A percentile compares a stretch with the other conserved stretches of the same genome.
Evolutionary conservation across 2,888 invertebrate genomes (phyloP).

Genomic region (Saturnia japonica): DNA sequence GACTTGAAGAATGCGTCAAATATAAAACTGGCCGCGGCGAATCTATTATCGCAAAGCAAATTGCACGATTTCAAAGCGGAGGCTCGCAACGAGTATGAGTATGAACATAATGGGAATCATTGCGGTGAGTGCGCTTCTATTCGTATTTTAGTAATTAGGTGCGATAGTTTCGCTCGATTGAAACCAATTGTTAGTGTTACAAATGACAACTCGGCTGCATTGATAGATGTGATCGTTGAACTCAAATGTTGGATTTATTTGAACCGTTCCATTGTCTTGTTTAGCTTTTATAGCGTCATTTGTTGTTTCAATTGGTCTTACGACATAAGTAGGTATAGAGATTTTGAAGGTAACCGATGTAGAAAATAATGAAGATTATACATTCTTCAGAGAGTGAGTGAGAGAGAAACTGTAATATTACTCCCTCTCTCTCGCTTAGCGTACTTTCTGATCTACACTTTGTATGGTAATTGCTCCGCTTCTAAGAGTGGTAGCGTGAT

Average conservation of each 20-base stretch:
- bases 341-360: not conserved
- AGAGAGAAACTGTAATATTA: no score
- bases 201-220: slow-evolving; percentile 23
- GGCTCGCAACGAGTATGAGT: slow-evolving; percentile 62
- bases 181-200: slow-evolving; percentile 43
- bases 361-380: not conserved
- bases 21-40: slow-evolving; percentile 78
- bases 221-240: slow-evolving; percentile 43
- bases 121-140: slow-evolving; percentile 58
- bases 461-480: no score
- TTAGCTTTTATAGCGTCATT: not conserved
- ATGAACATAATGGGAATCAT: slow-evolving; percentile 60
- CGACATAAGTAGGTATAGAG: not conserved
- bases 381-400: no score
- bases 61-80: slow-evolving; percentile 67
- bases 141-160: slow-evolving; percentile 27
- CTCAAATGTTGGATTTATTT: slow-evolving; percentile 18
- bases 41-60: slow-evolving; percentile 74
- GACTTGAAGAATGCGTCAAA: slow-evolving; percentile 80
- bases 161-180: slow-evolving; percentile 43
- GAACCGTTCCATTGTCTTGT: not conserved
- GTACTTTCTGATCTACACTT: no score
- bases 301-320: not conserved
- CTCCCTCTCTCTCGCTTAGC: no score
- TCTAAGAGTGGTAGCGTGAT: no score